Base-by-base conservation (phyloP, 2,113 vertebrate species). In the Platysteira castanea region DNA sequence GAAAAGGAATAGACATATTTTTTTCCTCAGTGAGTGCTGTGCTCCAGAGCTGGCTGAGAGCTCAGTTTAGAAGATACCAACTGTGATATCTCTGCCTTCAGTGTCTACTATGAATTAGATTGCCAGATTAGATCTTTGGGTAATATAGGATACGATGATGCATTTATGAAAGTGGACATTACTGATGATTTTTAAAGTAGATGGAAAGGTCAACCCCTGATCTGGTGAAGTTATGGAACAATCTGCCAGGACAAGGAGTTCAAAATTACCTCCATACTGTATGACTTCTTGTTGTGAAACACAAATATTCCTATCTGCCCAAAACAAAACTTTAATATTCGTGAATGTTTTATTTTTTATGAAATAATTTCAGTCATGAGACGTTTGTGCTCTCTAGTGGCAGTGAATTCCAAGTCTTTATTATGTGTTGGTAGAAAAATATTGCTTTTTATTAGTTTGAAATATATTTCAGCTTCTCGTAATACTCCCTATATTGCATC, bases 391-490 rank as follows among this genome's bases (percentile, higher is more conserved):
- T 65, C 87, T 89, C 87, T 54, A 86, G 59, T 46, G 67, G 50
- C 67, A 91, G 28, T 37, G 44, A 91, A 88, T 67, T 77, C 74
- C 47, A 77, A 91, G 88, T 41, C 33, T 93, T 95, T 80, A 96
- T 88, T 94, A 97, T 70, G 59, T 74, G 82, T 59, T 70, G 33
- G 50, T 69, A 90, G 67, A 94, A 94, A 87, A 90, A 73, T 61
- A 93, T 65, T 85, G n/a, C 14, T 77, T 94, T 92, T 80, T 85
- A 87, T 91, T 73, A 77, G 54, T 33, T 47, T 74, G 41, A 86
- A 91, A 85, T 70, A 18, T 15, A 83, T 61, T 90, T 77, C 42
- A 63, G 3, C 79, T 91, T 93, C 59, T 93, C 64, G 54, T 94
- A 89, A 74, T 85, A 69, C 22, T 94, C 74, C 37, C 59, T 87